Percentiles rank a stretch among this genome's conserved stretches.
These are phyloP conservation scores for Actinemys pallida DNA, from an alignment of 2,113 vertebrate species.

Conservation along the genomic window DNA sequence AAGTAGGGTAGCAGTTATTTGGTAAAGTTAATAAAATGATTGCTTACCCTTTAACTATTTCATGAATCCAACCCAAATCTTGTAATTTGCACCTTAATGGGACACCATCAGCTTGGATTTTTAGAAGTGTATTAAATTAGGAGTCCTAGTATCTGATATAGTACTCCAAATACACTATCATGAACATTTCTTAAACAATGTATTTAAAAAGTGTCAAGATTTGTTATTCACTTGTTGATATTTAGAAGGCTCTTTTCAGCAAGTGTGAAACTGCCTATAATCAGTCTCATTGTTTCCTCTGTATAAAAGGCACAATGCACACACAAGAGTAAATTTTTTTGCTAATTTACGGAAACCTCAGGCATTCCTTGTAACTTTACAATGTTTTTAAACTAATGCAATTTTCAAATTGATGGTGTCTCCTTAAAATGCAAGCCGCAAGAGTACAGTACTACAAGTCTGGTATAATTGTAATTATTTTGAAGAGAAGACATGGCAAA, in stretches of 20 bases:
- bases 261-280: neutral
- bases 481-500: neutral
- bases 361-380: neutral
- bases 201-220: neutral
- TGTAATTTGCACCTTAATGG: conserved; percentile 30
- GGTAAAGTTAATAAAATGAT: neutral
- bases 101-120: conserved; percentile 10
- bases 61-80: neutral
- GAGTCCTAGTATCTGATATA: neutral
- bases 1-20: neutral
- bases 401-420: neutral
- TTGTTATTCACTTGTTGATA: neutral
- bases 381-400: rapidly evolving
- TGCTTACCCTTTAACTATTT: neutral
- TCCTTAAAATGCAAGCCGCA: conserved; percentile 52
- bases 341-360: rapidly evolving
- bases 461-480: neutral
- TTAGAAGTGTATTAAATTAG: neutral
- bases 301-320: neutral
- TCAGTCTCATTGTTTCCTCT: neutral
- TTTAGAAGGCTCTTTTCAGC: neutral
- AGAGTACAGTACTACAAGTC: rapidly evolving
- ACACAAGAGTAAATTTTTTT: neutral
- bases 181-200: neutral
- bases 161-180: neutral